Base-by-base conservation (phyloP, 2,797 vertebrate species). In the Sebastes matsubarae region DNA sequence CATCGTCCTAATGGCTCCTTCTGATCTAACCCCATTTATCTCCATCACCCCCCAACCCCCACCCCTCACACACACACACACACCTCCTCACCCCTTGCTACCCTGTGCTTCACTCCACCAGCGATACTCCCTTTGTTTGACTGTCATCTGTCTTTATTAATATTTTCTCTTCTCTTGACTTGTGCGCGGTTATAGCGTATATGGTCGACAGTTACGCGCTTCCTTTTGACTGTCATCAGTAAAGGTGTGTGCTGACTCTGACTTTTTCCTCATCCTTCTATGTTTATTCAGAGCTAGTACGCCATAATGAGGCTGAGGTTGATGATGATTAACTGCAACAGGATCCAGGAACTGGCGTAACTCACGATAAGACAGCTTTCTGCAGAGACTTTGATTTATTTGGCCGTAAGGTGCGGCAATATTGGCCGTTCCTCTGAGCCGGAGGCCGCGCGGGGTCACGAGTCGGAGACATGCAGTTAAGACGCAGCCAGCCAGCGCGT, bases 11-110 rank as follows among this genome's bases (percentile, higher is more conserved):
- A 93, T 93, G 88, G 84, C 86, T 90, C 80, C 83, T 80, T 91
- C 81, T 93, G 85, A 92, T 91, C 90, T 90, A 90, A 91, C 86
- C 90, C 88, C 90, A 92, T 94, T 92, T 87, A 90, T 94, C 94
- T 94, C 92, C 64, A 93, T 92, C 89, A 85, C 73, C 72, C 57
- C 80, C 67, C 50, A 50, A 58, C 20, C 52, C 3, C 20, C 29
- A 25, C 27, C 61, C 22, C 65, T 24, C 80, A 66, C 60, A 70
- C 68, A 54, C 64, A 65, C 61, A 63, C 3, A 64, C 57, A 38
- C 29, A 55, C 65, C 2, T 46, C 22, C 46, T 54, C 68, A 68
- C 46, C 42, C 65, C 25, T 58, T n/a, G 8, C 34, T 63, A 38
- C n/a, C 20, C 54, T 9, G 52, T 13, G 68, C 73, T 72, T 88